phyloP scores from a whole-genome alignment of 2,797 vertebrate species.

The Nyctibius grandis region DNA sequence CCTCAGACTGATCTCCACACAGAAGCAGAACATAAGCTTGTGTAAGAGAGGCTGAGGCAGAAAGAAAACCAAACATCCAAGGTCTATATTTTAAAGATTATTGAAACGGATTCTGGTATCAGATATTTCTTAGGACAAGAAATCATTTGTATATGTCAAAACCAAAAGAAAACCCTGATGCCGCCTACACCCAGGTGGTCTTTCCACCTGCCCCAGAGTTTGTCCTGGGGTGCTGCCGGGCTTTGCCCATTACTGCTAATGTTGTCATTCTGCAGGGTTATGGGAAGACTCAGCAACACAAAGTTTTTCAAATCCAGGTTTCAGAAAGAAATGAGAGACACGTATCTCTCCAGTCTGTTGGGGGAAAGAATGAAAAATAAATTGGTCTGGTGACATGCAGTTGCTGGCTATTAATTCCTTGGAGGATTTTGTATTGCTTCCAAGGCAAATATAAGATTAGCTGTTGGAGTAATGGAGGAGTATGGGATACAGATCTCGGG shows the following conservation, averaged over 20 bases:
- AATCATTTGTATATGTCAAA: neutral
- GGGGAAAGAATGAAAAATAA: conserved; percentile 32
- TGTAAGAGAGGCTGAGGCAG: neutral
- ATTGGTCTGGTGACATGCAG: conserved; percentile 10
- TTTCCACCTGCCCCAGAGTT: neutral
- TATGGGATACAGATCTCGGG: neutral
- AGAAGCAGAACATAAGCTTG: too few species aligned
- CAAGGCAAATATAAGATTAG: conserved; percentile 41
- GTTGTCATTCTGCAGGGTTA: neutral
- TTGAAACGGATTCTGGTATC: neutral
- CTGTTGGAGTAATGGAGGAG: neutral
- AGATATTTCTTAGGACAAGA: neutral
- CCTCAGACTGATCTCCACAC: neutral
- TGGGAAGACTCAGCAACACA: neutral
- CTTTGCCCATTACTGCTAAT: neutral
- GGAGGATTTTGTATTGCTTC: conserved; percentile 30
- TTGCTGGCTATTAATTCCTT: conserved; percentile 36
- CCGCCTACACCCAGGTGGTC: neutral
- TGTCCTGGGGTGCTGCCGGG: neutral
- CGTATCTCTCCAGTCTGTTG: neutral
- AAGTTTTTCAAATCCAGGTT: neutral
- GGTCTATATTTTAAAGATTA: neutral
- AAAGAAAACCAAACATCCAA: neutral
- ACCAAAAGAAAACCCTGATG: neutral
- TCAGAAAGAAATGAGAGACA: neutral